phyloP scores from a whole-genome alignment of 2,888 invertebrate species.

The Torymus auratus region DNA sequence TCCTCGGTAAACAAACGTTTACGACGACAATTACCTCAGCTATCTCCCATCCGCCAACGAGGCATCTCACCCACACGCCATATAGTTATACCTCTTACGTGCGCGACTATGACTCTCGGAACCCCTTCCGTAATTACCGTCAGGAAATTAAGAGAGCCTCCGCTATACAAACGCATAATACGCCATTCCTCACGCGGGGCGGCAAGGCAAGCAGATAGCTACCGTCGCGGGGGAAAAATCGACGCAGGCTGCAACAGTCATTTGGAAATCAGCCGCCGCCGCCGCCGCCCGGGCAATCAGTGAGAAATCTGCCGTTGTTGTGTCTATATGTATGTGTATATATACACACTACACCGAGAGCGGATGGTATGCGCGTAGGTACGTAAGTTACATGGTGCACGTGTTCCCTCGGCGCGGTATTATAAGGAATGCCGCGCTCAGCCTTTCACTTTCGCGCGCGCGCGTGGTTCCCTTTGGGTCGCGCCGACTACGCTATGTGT shows the following conservation, averaged over 20 bases:
- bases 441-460: constrained; percentile 55
- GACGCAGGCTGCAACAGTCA: not conserved
- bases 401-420: not conserved
- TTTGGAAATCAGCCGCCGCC: constrained; percentile 43
- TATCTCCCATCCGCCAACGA: no score
- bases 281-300: constrained; percentile 45
- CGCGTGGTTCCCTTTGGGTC: constrained; percentile 28
- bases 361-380: constrained; percentile 4
- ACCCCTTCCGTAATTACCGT: not conserved
- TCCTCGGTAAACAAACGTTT: no score
- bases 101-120: not conserved
- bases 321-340: not conserved
- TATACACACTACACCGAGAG: not conserved
- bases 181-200: no score
- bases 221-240: constrained; percentile 4
- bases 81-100: no score
- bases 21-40: no score
- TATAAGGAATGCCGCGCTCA: constrained; percentile 6
- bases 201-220: no score
- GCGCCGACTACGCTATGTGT: not conserved
- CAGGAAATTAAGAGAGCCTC: no score
- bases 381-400: not conserved
- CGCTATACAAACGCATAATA: not conserved
- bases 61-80: no score
- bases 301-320: constrained; percentile 43